phyloP scores from a whole-genome alignment of 2,113 vertebrate genomes.

The Puma concolor region DNA sequence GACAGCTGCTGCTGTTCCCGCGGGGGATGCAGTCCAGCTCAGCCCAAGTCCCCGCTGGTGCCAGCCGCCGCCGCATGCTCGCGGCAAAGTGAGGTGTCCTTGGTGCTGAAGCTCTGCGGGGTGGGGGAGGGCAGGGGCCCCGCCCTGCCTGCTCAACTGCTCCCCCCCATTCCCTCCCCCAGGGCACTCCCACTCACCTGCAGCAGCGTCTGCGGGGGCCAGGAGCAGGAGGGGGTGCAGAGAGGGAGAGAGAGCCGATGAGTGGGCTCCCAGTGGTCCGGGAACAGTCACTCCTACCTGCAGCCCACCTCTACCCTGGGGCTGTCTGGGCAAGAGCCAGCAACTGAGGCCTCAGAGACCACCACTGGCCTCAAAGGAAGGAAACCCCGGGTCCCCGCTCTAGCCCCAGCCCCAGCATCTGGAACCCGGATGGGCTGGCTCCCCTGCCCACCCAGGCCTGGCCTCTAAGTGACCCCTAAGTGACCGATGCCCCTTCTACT shows the following conservation, averaged over 20 bases:
- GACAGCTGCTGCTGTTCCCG: slow-evolving; percentile 57
- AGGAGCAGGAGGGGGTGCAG: neutral
- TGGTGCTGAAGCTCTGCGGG: slow-evolving; percentile 57
- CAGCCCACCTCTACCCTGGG: neutral
- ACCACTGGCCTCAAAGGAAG: neutral
- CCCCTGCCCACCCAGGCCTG: too few species aligned
- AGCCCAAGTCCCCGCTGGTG: neutral
- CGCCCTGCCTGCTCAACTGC: neutral
- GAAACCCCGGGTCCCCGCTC: neutral
- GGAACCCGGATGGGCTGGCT: neutral
- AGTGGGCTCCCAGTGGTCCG: neutral
- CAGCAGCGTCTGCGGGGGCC: slow-evolving; percentile 88
- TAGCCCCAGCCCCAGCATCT: neutral
- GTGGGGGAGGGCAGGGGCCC: neutral
- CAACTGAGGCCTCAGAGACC: neutral
- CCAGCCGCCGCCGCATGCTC: neutral
- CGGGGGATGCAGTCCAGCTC: neutral
- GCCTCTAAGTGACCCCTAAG: neutral
- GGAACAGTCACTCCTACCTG: neutral
- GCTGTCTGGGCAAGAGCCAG: neutral
- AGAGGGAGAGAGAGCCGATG: slow-evolving; percentile 49
- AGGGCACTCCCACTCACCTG: slow-evolving; percentile 86
- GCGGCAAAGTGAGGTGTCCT: slow-evolving; percentile 15
- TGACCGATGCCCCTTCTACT: neutral
- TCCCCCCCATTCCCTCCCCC: neutral